Evolutionary conservation across 2,888 invertebrate species (phyloP).

Genomic region (Oxycera nigricornis): DNA sequence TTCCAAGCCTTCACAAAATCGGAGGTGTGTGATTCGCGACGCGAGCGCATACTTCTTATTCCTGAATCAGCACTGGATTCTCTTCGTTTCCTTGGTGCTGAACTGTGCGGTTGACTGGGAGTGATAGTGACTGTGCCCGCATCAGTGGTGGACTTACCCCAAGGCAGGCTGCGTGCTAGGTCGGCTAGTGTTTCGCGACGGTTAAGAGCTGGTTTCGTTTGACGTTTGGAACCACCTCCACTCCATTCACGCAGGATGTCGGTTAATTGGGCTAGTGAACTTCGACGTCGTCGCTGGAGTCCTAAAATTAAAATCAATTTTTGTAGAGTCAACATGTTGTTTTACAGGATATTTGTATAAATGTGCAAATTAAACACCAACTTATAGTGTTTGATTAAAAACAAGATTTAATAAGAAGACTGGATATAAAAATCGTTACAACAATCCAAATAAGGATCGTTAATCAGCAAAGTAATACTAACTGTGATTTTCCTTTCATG

Average conservation of each 20-base stretch:
- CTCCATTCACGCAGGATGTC: slow-evolving; percentile 90
- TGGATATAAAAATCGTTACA: neutral
- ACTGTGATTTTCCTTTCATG: too few relatives aligned
- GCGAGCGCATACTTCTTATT: slow-evolving; percentile 76
- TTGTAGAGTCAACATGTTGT: neutral
- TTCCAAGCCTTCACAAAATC: slow-evolving; percentile 78
- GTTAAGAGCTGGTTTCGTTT: slow-evolving; percentile 73
- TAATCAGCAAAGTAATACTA: too few relatives aligned
- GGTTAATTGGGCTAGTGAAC: slow-evolving; percentile 86
- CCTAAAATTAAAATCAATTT: slow-evolving; percentile 58
- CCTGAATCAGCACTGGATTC: slow-evolving; percentile 89
- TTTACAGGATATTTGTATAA: neutral
- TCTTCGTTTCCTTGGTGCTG: slow-evolving; percentile 72
- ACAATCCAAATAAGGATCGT: neutral
- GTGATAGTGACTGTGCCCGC: slow-evolving; percentile 54
- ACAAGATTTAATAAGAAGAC: too few relatives aligned
- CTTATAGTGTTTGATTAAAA: too few relatives aligned
- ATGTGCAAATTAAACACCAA: neutral
- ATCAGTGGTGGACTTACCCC: slow-evolving; percentile 74
- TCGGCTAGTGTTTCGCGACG: slow-evolving; percentile 88
- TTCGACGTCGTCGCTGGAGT: slow-evolving; percentile 76
- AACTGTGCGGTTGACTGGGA: slow-evolving; percentile 62
- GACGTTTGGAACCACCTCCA: slow-evolving; percentile 67
- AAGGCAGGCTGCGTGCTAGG: slow-evolving; percentile 82
- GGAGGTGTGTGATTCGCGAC: slow-evolving; percentile 76